Conservation (phyloP, 1,140 invertebrate species). For the Leguminivora glycinivorella region DNA sequence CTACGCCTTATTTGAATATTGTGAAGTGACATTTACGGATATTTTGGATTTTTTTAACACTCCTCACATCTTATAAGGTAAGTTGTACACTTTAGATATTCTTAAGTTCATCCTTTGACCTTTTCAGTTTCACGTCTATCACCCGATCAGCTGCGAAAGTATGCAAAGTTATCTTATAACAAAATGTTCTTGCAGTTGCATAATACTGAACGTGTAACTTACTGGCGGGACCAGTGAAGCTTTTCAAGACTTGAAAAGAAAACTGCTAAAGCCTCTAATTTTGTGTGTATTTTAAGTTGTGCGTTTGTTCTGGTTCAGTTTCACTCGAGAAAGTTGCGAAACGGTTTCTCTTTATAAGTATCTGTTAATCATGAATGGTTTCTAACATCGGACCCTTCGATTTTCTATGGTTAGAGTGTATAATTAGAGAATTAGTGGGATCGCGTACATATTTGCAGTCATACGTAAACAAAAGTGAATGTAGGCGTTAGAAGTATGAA, state of each 20-base stretch:
- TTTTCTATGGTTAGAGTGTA: not conserved
- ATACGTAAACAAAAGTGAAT: conserved; percentile 72
- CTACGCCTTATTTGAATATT: conserved; percentile 45
- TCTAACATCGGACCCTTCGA: not conserved
- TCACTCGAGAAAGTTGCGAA: conserved; percentile 68
- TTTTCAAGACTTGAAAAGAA: not conserved
- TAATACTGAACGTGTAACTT: conserved; percentile 29
- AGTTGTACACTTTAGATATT: conserved; percentile 10
- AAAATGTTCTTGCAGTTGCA: conserved; percentile 43
- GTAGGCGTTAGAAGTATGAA: conserved; percentile 53
- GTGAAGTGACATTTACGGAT: conserved; percentile 62
- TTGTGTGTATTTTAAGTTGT: not conserved
- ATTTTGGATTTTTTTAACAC: conserved; percentile 51
- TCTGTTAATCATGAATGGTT: conserved; percentile 36
- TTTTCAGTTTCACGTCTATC: conserved; percentile 41
- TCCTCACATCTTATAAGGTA: conserved; percentile 33
- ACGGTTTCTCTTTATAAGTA: conserved; percentile 36
- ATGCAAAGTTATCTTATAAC: conserved; percentile 42
- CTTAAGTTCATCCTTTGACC: not conserved
- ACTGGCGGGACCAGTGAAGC: not conserved
- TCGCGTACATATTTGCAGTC: conserved; percentile 40
- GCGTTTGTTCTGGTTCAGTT: conserved; percentile 38
- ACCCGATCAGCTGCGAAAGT: conserved; percentile 67
- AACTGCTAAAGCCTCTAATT: conserved; percentile 10
- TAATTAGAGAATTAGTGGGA: conserved; percentile 26